Evolutionary conservation across 1,140 invertebrate species (phyloP), one percentile per base, ranked within the genome.

Genomic region (Aphelinus atriplicis): DNA sequence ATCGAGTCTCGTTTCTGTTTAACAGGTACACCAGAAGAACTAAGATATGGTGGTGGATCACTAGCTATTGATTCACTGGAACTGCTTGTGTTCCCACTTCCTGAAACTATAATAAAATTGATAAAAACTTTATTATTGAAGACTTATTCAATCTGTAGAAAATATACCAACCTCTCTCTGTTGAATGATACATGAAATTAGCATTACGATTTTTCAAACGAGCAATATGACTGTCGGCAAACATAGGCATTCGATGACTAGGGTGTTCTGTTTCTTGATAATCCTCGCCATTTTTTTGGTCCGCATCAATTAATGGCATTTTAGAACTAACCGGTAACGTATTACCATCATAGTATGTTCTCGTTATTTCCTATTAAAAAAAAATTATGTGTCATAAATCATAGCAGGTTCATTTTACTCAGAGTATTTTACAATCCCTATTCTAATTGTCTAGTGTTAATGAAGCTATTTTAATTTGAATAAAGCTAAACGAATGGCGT

Each of bases 41-140:
- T 71, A 46, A 62, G 58, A 46, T 82, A 82, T 73, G 85, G 83
- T 77, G 85, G 83, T 9, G 83, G 82, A 71, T 86, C 84, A 3
- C 92, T 92, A 2, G 92, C 92, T 3, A 94, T 91, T 26, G 93
- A 94, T 85, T 94, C 93, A 83, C 92, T 93, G 42, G 92, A 93
- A 87, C 93, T 93, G 80, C 92, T 93, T 0, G 91, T 92, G 77
- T 91, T 92, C 7, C 84, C 84, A 78, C 83, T 80, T 1, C 79
- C 81, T 55, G 83, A 71, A 71, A 85, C 82, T 85, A 46, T 0
- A 71, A 67, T 1, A 56, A 57, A 55, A n/a, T 43, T 10, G 3
- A 26, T 47, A 69, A 69, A 3, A 56, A 10, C 4, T 10, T 55
- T 43, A 50, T 48, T 26, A 64, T 64, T 64, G 48, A 64, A 48